Evolutionary conservation across 2,888 invertebrate genomes (phyloP).

Genomic region (Tortrix viridana): DNA sequence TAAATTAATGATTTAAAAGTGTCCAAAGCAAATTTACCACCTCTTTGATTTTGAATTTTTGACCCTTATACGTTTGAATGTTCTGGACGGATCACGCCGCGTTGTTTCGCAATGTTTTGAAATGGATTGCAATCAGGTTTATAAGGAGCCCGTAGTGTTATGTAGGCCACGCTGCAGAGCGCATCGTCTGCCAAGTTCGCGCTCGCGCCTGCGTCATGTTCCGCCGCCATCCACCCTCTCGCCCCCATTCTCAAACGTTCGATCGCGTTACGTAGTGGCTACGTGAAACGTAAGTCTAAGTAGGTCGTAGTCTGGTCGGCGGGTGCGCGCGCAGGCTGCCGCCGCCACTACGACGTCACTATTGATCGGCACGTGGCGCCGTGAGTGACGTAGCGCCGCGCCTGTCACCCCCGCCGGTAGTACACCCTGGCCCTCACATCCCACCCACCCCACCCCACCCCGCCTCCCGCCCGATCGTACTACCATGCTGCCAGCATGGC

Average conservation of each 20-base stretch:
- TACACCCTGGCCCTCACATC: conserved; percentile 56
- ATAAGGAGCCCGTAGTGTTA: conserved; percentile 45
- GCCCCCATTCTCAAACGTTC: conserved; percentile 58
- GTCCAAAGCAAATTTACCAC: too few species aligned
- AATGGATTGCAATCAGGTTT: conserved; percentile 46
- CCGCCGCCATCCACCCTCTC: conserved; percentile 45
- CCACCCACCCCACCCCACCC: conserved; percentile 45
- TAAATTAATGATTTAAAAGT: too few species aligned
- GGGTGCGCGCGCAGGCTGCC: conserved; percentile 70
- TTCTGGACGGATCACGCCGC: not conserved
- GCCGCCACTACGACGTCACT: conserved; percentile 73
- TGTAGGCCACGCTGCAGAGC: conserved; percentile 57
- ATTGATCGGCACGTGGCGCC: conserved; percentile 84
- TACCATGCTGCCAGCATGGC: conserved; percentile 41
- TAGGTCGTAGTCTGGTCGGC: conserved; percentile 67
- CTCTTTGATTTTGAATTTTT: too few species aligned
- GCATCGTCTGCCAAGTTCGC: conserved; percentile 53
- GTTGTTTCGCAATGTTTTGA: conserved; percentile 42
- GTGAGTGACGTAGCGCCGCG: conserved; percentile 77
- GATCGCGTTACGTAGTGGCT: conserved; percentile 78
- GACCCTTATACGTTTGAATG: conserved; percentile 4
- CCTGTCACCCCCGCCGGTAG: conserved; percentile 57
- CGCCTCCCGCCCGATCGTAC: conserved; percentile 39
- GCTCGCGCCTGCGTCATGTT: conserved; percentile 55
- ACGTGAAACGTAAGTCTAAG: conserved; percentile 81